Evolutionary conservation across 2,888 invertebrate species (phyloP).

Genomic region (Neria commutata): DNA sequence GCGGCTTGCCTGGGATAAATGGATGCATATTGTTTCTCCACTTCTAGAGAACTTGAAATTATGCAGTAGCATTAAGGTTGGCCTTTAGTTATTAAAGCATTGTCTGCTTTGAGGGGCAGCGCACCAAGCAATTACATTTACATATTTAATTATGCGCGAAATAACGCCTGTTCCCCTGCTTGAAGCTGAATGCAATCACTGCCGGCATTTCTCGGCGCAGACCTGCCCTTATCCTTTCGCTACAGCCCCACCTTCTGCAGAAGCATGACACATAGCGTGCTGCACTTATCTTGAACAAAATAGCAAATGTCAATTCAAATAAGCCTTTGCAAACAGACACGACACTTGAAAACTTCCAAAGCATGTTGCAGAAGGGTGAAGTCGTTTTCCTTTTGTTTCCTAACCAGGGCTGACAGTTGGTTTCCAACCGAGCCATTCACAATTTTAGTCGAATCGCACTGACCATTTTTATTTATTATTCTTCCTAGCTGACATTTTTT

Average conservation of each 20-base stretch:
- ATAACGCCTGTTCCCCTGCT: constrained; percentile 1
- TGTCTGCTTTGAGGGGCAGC: constrained; percentile 13
- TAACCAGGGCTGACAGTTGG: too few species aligned
- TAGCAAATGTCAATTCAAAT: constrained; percentile 22
- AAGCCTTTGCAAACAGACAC: constrained; percentile 3
- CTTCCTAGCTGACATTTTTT: too few species aligned
- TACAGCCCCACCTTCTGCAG: too few species aligned
- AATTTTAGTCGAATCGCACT: too few species aligned
- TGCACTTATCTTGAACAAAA: neutral
- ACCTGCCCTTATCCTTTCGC: neutral
- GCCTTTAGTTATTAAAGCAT: neutral
- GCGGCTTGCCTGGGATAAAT: too few species aligned
- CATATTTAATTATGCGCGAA: constrained; percentile 29
- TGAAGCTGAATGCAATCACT: neutral
- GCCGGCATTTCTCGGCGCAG: neutral
- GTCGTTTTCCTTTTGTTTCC: too few species aligned
- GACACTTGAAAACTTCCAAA: neutral
- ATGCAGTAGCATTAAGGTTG: neutral
- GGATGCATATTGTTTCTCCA: neutral
- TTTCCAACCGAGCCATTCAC: too few species aligned
- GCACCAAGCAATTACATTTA: constrained; percentile 27
- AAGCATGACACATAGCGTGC: neutral
- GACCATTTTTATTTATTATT: too few species aligned
- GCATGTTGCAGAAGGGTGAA: too few species aligned
- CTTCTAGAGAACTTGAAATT: too few species aligned